phyloP scores from a whole-genome alignment of 2,888 invertebrate species.

The Schrankia costaestrigalis region DNA sequence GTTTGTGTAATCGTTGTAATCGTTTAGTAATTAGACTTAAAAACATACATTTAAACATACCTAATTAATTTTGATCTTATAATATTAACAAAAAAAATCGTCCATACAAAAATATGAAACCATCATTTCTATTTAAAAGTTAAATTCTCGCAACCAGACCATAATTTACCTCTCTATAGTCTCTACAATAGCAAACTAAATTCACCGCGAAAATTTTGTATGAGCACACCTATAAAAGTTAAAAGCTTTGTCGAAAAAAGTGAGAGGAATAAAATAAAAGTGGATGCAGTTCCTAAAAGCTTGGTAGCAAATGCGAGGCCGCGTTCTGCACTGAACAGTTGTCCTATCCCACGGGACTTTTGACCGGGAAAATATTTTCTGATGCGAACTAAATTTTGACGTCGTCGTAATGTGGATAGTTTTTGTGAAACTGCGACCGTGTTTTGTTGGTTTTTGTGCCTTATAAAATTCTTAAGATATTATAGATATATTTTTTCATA shows the following conservation, averaged over 20 bases:
- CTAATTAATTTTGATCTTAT: too few relatives aligned
- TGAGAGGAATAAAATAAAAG: constrained; percentile 59
- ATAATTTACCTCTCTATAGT: neutral
- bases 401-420: too few relatives aligned
- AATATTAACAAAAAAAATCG: too few relatives aligned
- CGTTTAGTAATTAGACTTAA: too few relatives aligned
- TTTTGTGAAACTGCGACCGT: too few relatives aligned
- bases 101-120: neutral
- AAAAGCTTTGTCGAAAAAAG: constrained; percentile 74
- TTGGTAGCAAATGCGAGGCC: constrained; percentile 48
- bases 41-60: too few relatives aligned
- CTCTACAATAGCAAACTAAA: constrained; percentile 30
- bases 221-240: constrained; percentile 68
- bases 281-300: constrained; percentile 60
- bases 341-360: constrained; percentile 60
- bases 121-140: neutral
- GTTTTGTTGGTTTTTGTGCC: too few relatives aligned
- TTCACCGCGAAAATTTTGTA: constrained; percentile 59
- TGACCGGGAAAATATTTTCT: constrained; percentile 55
- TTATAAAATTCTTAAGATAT: too few relatives aligned
- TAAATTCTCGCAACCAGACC: neutral
- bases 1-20: too few relatives aligned
- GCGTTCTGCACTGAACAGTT: constrained; percentile 50
- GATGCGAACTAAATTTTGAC: constrained; percentile 35
- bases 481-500: too few relatives aligned